Conservation (phyloP, 2,113 vertebrate genomes). For the Cervus canadensis region DNA sequence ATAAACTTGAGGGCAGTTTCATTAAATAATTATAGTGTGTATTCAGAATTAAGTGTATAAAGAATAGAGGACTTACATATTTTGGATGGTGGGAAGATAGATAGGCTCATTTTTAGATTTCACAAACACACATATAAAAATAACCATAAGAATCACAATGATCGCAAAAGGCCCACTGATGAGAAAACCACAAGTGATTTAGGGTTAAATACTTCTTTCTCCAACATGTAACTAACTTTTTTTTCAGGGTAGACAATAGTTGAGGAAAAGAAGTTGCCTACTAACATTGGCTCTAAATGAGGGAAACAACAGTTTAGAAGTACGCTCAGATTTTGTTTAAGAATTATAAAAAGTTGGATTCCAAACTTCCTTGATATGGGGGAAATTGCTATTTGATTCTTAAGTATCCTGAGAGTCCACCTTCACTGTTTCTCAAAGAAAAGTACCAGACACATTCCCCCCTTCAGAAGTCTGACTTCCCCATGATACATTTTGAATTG, state of each 20-base stretch:
- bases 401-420: neutral
- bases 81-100: neutral
- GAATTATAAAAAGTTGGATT: neutral
- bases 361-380: neutral
- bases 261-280: neutral
- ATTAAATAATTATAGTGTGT: neutral
- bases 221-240: neutral
- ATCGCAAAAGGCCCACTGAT: neutral
- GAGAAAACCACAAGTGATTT: neutral
- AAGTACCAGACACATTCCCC: neutral
- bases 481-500: constrained; percentile 48
- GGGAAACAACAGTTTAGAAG: neutral
- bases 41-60: neutral
- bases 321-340: neutral
- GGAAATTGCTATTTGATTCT: neutral
- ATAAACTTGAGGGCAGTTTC: neutral
- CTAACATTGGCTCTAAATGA: neutral
- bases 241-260: neutral
- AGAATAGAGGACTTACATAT: neutral
- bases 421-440: constrained; percentile 20
- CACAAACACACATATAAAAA: neutral
- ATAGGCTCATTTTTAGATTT: neutral
- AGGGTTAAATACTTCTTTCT: neutral
- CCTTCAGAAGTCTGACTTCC: constrained; percentile 28
- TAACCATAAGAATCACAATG: neutral